A percentile compares a stretch with the other conserved stretches of the same genome.
Evolutionary conservation across 2,797 vertebrate species (phyloP).

Genomic region (Acanthiza pusilla): DNA sequence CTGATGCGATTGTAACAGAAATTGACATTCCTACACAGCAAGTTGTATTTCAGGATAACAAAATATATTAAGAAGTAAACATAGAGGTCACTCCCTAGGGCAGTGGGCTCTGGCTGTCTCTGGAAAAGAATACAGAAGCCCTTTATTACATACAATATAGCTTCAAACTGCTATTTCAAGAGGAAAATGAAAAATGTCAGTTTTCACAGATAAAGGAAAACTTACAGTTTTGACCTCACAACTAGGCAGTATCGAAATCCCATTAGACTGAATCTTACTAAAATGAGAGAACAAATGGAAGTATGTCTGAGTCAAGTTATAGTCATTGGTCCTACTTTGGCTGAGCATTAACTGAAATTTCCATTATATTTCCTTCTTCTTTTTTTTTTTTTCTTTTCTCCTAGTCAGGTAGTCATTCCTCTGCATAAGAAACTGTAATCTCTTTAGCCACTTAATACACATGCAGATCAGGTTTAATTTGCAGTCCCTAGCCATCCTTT

Average conservation of each 20-base stretch:
- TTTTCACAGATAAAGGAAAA: not conserved
- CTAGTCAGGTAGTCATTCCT: not conserved
- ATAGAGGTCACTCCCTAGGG: not conserved
- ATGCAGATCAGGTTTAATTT: not conserved
- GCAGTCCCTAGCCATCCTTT: not conserved
- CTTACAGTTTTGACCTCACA: not conserved
- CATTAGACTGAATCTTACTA: not conserved
- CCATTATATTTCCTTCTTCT: not conserved
- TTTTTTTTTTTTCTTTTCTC: no score
- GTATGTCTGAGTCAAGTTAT: not conserved
- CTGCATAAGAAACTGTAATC: not conserved
- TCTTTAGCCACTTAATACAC: not conserved
- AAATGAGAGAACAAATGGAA: not conserved
- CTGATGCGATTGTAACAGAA: not conserved
- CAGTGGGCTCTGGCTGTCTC: not conserved
- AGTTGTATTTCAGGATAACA: not conserved
- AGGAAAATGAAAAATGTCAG: conserved; percentile 6
- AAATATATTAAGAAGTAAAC: conserved; percentile 26
- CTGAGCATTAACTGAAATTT: not conserved
- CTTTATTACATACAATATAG: not conserved
- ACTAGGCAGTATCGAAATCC: not conserved
- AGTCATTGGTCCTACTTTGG: not conserved
- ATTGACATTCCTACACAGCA: not conserved
- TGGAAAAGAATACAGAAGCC: not conserved
- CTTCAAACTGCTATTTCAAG: not conserved